phyloP scores from a whole-genome alignment of 2,888 invertebrate species.

The Eupithecia abbreviata region DNA sequence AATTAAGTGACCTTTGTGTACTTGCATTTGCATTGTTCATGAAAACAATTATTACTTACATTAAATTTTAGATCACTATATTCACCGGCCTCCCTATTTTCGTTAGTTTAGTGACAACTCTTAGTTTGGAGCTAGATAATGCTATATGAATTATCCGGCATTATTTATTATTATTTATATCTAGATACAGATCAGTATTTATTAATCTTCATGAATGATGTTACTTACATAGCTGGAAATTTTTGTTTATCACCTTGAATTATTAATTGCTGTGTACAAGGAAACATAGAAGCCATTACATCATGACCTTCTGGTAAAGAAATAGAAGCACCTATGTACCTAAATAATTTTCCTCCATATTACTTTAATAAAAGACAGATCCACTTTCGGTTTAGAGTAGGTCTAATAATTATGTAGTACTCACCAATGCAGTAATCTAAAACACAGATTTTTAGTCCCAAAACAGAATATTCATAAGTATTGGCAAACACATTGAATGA shows the following conservation, averaged over 20 bases:
- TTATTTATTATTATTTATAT: background rate
- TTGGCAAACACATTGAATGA: constrained; percentile 62
- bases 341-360: background rate
- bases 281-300: constrained; percentile 52
- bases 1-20: background rate
- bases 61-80: background rate
- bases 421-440: constrained; percentile 48
- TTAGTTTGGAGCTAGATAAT: no score
- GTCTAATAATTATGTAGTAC: constrained; percentile 34
- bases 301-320: constrained; percentile 54
- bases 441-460: constrained; percentile 35
- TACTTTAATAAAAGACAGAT: background rate
- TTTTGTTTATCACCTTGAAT: constrained; percentile 9
- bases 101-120: background rate
- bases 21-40: background rate
- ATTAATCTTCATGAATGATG: background rate
- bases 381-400: background rate
- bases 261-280: constrained; percentile 24
- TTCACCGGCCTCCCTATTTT: background rate
- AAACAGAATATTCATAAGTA: constrained; percentile 38
- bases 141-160: no score
- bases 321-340: background rate
- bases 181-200: background rate
- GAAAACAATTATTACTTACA: background rate
- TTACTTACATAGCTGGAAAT: background rate